phyloP scores from a whole-genome alignment of 2,797 vertebrate species.

The Hozukius guyotensis region DNA sequence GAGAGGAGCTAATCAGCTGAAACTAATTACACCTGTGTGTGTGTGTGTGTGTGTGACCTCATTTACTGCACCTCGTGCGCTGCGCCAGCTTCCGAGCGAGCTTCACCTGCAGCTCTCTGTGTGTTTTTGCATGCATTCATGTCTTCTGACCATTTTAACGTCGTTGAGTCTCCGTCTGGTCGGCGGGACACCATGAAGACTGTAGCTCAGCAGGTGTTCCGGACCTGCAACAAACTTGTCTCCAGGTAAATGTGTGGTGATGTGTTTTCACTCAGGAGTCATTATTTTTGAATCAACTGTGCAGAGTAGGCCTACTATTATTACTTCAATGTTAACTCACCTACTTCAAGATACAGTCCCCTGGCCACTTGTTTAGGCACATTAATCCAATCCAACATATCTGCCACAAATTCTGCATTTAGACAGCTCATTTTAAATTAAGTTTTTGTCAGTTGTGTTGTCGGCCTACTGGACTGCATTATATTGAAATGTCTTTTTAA shows the following conservation, averaged over 20 bases:
- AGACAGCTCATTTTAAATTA: accelerated
- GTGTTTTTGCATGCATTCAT: not conserved
- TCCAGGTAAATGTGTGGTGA: slow-evolving; percentile 27
- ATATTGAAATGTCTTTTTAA: not conserved
- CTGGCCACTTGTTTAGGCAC: not conserved
- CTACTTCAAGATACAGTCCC: not conserved
- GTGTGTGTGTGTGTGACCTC: not conserved
- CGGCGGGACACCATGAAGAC: slow-evolving; percentile 22
- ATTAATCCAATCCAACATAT: too few species aligned
- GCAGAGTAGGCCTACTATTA: too few species aligned
- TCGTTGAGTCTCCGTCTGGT: not conserved
- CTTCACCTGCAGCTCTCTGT: not conserved
- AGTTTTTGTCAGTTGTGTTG: not conserved
- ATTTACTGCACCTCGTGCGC: not conserved
- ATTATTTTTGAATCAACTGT: accelerated
- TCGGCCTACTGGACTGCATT: not conserved
- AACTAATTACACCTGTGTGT: slow-evolving; percentile 33
- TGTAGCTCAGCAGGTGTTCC: slow-evolving; percentile 35
- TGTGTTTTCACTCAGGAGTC: not conserved
- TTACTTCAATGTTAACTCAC: not conserved
- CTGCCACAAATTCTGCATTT: not conserved
- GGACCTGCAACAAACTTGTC: slow-evolving; percentile 43
- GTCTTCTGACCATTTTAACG: too few species aligned
- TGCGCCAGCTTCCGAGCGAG: not conserved
- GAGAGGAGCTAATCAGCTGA: slow-evolving; percentile 11